Evolutionary conservation across 1,140 invertebrate genomes (phyloP).

Genomic region (Pseudobourletiella spinata): DNA sequence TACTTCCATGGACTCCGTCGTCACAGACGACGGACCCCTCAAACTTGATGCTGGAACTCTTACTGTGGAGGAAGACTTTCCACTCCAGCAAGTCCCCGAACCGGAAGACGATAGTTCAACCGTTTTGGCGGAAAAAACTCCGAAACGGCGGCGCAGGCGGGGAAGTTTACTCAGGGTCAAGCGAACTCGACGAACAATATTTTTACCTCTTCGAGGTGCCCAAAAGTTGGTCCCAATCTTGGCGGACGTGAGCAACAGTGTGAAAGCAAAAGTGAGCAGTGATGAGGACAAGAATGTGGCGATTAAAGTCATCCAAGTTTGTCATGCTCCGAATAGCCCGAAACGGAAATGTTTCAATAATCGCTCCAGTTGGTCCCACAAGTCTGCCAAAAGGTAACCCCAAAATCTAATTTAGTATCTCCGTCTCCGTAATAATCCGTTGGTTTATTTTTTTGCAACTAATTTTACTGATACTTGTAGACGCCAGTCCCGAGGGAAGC

Average conservation of each 20-base stretch:
- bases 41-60: background rate
- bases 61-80: background rate
- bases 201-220: constrained; percentile 10
- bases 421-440: background rate
- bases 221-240: constrained; percentile 15
- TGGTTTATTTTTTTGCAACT: too few relatives aligned
- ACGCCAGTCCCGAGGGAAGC: constrained; percentile 11
- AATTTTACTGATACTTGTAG: too few relatives aligned
- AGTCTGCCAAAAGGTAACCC: background rate
- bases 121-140: background rate
- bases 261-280: background rate
- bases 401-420: background rate
- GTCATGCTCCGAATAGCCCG: constrained; percentile 6
- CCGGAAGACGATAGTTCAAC: background rate
- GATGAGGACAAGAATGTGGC: background rate
- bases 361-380: background rate
- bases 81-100: background rate
- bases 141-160: constrained; percentile 14
- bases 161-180: constrained; percentile 21
- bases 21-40: background rate
- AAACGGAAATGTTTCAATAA: constrained; percentile 5
- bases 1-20: background rate
- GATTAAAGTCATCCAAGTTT: constrained; percentile 6
- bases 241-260: constrained; percentile 4
- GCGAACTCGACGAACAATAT: constrained; percentile 14